These are phyloP conservation scores for Stenurella melanura DNA, from an alignment of 2,888 invertebrate species.

Conservation along the genomic window DNA sequence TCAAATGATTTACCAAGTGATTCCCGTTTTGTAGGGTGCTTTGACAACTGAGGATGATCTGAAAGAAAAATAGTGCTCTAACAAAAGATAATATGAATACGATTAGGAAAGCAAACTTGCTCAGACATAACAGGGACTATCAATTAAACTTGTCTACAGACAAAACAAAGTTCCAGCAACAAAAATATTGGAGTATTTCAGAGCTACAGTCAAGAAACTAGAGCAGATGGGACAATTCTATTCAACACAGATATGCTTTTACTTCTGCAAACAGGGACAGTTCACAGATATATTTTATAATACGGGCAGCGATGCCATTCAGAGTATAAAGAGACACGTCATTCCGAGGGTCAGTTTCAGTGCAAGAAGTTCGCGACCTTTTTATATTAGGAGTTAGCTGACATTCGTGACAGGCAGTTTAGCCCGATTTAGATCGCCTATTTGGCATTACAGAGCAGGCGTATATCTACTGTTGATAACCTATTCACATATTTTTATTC, in stretches of 20 bases:
- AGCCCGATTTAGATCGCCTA: no score
- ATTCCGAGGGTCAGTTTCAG: not conserved
- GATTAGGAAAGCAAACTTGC: not conserved
- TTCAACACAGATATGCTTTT: not conserved
- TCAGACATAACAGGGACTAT: not conserved
- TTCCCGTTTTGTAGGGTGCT: not conserved
- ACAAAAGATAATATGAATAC: conserved; percentile 3
- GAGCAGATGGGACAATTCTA: not conserved
- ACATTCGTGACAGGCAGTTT: no score
- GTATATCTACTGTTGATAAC: no score
- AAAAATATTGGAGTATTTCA: not conserved
- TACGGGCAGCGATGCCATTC: not conserved
- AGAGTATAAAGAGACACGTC: not conserved
- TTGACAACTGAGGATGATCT: not conserved
- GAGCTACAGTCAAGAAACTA: not conserved
- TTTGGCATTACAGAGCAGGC: no score
- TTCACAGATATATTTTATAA: not conserved
- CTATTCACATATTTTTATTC: no score
- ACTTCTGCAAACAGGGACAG: conserved; percentile 2
- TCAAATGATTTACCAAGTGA: not conserved
- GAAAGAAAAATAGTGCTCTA: not conserved
- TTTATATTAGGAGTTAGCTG: no score
- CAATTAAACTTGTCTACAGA: not conserved
- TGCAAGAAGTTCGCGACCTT: no score
- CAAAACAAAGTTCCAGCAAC: not conserved